Evolutionary conservation across 2,113 vertebrate species (phyloP), one percentile per base, ranked within the genome.

Genomic region (Aldabrachelys gigantea): DNA sequence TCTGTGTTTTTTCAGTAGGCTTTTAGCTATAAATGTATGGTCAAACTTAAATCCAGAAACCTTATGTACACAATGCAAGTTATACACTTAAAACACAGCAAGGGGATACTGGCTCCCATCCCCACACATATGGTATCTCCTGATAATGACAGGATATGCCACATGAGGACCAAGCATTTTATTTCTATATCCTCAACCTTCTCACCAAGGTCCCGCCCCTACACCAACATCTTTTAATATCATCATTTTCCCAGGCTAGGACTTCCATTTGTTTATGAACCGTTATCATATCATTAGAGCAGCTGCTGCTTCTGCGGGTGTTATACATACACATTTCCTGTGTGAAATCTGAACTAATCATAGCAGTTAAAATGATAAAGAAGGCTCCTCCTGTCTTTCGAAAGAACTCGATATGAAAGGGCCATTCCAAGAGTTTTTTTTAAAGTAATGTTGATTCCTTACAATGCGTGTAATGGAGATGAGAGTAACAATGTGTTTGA

Each of bases 231-330:
- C 8, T 14, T 53, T 62, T 81, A 54, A 2, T 29, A 82, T 31
- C 80, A 59, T 53, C 35, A 78, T 12, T 25, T 52, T 85, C 80
- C 80, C 54, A 79, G 47, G 81, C 52, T 69, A 75, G 80, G 38
- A 2, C 7, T 10, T 35, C 69, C 1, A 0, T 17, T 57, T 84
- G 72, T 53, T 76, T 57, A 25, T 44, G 82, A 54, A 8, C 0
- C 0, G 7, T 62, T 85, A 47, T 57, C 89, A 50, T 59, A 47
- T 96, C 21, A 1, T 27, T 78, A 44, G 27, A 79, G 81, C 80
- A 91, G 13, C 84, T 91, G 47, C 72, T 93, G 86, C 89, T 59
- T 89, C 80, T 83, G 88, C 85, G 79, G 75, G 59, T 91, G 82
- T 69, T 94, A 38, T 56, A 49, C 24, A 10, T 49, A 17, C 44